Base-by-base conservation (phyloP, 2,888 invertebrate genomes). In the Tenthredo scrophulariae region DNA sequence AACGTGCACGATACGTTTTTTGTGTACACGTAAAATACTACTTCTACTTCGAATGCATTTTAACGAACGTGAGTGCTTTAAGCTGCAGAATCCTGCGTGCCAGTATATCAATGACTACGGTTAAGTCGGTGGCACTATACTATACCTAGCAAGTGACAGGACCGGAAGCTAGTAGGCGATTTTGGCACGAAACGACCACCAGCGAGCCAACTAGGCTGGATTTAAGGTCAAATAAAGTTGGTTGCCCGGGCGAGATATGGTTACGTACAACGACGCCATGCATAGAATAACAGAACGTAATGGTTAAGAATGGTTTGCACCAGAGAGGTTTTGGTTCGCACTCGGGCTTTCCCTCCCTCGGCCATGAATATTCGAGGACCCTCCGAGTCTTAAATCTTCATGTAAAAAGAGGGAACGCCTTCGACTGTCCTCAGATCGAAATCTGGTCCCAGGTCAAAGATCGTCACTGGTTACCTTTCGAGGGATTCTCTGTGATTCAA, bases 191-290 rank as follows among this genome's bases (percentile, higher is more conserved):
- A 84, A 72, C 83, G 72, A 84, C 72, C 65, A 77, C 84, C 85
- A 82, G 82, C 15, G 43, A 50, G 91, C 91, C 91, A 91, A 91
- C 89, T 89, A 88, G 89, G 88, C 88, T 88, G 90, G 89, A 91
- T 90, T 91, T 91, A 91, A 91, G 90, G 88, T 86, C 88, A 88
- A 89, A 91, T 90, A 90, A 91, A 91, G 89, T 90, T 88, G 87
- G 87, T 87, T 86, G 87, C 86, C 46, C 0, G 1, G 26, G 29
- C 18, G 65, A 70, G 67, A 83, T 83, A 83, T 83, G 70, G 80
- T 80, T 83, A 80, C 87, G 84, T 85, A 86, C 87, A 85, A 84
- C 86, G 82, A 82, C 85, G 84, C 85, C 87, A 86, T 87, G 89
- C 88, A 88, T 88, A 88, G 89, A 87, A 90, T 89, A 90, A 88